Conservation (phyloP, 2,113 vertebrate genomes). For the Genyomyrus donnyi region DNA sequence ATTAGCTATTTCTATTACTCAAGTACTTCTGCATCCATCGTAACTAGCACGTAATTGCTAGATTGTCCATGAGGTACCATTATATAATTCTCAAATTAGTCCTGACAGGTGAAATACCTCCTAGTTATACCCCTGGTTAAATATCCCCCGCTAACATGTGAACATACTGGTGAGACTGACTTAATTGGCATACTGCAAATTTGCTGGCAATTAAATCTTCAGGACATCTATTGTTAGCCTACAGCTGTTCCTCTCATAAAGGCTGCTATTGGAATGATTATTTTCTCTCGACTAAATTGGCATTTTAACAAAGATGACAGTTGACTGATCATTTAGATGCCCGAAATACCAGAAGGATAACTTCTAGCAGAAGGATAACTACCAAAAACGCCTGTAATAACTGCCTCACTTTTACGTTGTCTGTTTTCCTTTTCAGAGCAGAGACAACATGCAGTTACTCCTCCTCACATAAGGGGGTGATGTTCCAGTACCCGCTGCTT, state of each 20-base stretch:
- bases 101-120: constrained; percentile 37
- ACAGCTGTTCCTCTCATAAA: not conserved
- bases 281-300: not conserved
- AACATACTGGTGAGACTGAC: constrained; percentile 27
- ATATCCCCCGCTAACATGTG: not conserved
- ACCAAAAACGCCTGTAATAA: not conserved
- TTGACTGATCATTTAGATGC: not conserved
- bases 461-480: not conserved
- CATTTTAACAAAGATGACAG: not conserved
- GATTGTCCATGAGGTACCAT: constrained; percentile 6
- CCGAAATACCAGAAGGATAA: not conserved
- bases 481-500: not conserved
- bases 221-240: not conserved
- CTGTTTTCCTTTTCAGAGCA: not conserved
- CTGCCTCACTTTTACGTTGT: not conserved
- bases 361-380: not conserved
- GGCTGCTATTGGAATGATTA: not conserved
- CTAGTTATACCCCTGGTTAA: constrained; percentile 26
- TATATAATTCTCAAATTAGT: constrained; percentile 37
- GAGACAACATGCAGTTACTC: not conserved
- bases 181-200: constrained; percentile 41
- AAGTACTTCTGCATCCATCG: not conserved
- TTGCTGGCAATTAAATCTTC: constrained; percentile 27
- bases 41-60: constrained; percentile 10
- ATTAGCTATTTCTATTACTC: not conserved